Evolutionary conservation across 2,113 vertebrate genomes (phyloP).

Genomic region (Thalassoma bifasciatum): DNA sequence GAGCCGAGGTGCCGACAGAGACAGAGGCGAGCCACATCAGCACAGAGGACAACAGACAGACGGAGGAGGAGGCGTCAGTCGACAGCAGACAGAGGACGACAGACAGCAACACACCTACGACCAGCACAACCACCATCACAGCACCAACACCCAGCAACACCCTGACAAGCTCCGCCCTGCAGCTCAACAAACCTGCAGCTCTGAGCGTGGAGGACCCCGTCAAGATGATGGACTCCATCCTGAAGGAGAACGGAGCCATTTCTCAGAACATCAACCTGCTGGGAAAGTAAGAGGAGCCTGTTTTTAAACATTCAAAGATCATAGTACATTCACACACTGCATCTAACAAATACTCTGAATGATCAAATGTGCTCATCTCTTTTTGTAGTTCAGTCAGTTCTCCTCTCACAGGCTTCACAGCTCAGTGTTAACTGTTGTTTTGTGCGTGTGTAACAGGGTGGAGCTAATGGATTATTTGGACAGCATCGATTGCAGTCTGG

Average conservation of each 20-base stretch:
- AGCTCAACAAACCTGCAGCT: constrained; percentile 85
- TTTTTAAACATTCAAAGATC: no score
- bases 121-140: background rate
- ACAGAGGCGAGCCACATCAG: constrained; percentile 62
- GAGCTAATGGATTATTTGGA: constrained; percentile 98
- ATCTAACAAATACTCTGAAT: no score
- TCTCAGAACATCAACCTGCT: constrained; percentile 96
- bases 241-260: constrained; percentile 90
- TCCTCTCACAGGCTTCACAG: no score
- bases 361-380: no score
- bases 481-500: constrained; percentile 98
- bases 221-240: constrained; percentile 97
- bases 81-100: constrained; percentile 6
- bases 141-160: background rate
- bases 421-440: no score
- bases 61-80: background rate
- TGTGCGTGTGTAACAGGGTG: constrained; percentile 80
- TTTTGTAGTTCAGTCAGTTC: no score
- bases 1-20: constrained; percentile 81
- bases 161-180: constrained; percentile 81
- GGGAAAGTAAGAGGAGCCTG: constrained; percentile 89
- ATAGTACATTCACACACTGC: no score
- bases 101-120: background rate
- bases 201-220: constrained; percentile 91
- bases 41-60: constrained; percentile 18